These are phyloP conservation scores for Dromiciops gliroides DNA, from an alignment of 2,113 vertebrate species.

Conservation along the genomic window DNA sequence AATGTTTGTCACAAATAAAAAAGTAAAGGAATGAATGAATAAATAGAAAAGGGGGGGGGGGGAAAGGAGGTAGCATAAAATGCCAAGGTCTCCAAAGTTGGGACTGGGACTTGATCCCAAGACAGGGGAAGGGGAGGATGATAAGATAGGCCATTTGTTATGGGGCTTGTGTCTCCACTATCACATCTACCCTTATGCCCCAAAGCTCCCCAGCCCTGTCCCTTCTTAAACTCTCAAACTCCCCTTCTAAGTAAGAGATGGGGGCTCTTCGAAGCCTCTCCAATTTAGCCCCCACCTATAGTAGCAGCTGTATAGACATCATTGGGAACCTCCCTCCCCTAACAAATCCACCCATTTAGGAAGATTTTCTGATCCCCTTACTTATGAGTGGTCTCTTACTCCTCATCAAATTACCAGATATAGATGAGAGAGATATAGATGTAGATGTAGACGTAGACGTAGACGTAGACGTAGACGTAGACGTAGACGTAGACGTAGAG, in stretches of 20 bases:
- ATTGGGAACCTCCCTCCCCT: not conserved
- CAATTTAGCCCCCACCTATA: not conserved
- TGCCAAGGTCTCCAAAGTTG: not conserved
- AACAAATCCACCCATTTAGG: not conserved
- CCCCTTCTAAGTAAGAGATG: not conserved
- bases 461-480: too few relatives aligned
- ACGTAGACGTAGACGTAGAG: too few relatives aligned
- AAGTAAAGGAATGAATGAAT: too few relatives aligned
- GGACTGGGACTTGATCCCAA: not conserved
- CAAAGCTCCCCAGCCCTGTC: not conserved
- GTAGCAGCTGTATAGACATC: not conserved
- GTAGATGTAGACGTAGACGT: too few relatives aligned
- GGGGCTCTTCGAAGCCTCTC: not conserved
- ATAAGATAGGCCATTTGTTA: too few relatives aligned
- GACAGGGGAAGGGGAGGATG: not conserved
- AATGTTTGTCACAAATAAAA: too few relatives aligned
- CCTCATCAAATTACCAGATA: not conserved
- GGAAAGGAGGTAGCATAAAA: not conserved
- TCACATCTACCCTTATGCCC: not conserved
- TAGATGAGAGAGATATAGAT: too few relatives aligned
- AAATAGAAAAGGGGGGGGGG: too few relatives aligned
- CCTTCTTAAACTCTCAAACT: not conserved
- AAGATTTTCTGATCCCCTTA: not conserved
- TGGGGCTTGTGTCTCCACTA: not conserved
- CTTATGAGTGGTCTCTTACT: not conserved